Conservation (phyloP, 2,888 invertebrate species). For the Drosophila imparisetae region DNA sequence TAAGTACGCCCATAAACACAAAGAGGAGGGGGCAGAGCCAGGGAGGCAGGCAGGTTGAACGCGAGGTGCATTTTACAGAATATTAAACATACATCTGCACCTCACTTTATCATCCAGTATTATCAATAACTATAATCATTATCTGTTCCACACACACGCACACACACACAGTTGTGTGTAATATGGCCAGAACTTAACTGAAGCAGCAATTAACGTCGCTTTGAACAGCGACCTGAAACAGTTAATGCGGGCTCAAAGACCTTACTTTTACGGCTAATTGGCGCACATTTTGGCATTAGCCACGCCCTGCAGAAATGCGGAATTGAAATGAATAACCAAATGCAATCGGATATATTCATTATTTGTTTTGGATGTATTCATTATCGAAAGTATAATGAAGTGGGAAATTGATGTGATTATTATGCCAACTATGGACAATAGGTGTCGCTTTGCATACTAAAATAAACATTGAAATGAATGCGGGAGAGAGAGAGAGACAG, state of each 20-base stretch:
- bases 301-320: background rate
- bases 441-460: constrained; percentile 51
- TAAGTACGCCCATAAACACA: constrained; percentile 86
- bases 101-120: background rate
- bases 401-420: constrained; percentile 30
- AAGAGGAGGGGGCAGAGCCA: background rate
- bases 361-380: background rate
- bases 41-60: background rate
- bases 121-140: background rate
- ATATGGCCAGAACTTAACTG: background rate
- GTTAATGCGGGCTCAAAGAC: no score
- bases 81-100: constrained; percentile 2
- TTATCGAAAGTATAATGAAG: background rate
- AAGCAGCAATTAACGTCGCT: background rate
- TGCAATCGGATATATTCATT: background rate
- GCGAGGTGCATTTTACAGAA: background rate
- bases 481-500: background rate
- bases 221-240: no score
- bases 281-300: background rate
- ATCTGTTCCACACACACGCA: background rate
- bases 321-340: background rate
- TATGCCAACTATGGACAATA: constrained; percentile 32
- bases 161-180: background rate
- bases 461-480: background rate
- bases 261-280: background rate